Evolutionary conservation across 1,140 invertebrate species (phyloP).

Genomic region (Euura lappo): DNA sequence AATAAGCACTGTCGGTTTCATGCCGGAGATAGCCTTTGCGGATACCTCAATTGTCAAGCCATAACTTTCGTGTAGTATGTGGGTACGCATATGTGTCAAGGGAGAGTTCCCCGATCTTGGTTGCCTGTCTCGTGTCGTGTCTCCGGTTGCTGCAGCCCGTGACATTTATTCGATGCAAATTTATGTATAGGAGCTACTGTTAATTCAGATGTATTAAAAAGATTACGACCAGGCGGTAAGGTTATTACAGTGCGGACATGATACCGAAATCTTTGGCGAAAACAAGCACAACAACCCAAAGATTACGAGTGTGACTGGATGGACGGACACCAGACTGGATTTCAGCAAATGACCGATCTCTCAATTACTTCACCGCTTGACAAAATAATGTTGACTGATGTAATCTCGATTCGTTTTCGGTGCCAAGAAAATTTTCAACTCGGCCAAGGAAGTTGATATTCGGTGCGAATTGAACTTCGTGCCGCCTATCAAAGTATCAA

Average conservation of each 20-base stretch:
- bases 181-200: not conserved
- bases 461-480: not conserved
- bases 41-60: constrained; percentile 6
- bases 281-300: no score
- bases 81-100: not conserved
- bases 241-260: no score
- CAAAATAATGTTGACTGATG: not conserved
- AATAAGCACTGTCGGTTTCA: not conserved
- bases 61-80: not conserved
- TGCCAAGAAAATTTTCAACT: not conserved
- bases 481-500: not conserved
- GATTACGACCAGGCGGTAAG: not conserved
- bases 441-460: not conserved
- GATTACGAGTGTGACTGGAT: no score
- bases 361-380: not conserved
- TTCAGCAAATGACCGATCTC: not conserved
- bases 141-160: not conserved
- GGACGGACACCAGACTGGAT: no score
- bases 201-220: not conserved
- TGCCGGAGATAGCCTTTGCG: constrained; percentile 1
- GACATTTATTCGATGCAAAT: not conserved
- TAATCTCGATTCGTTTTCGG: not conserved
- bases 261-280: no score
- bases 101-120: not conserved
- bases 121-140: not conserved